Base-by-base conservation (phyloP, 2,113 vertebrate species). In the Mugil cephalus region DNA sequence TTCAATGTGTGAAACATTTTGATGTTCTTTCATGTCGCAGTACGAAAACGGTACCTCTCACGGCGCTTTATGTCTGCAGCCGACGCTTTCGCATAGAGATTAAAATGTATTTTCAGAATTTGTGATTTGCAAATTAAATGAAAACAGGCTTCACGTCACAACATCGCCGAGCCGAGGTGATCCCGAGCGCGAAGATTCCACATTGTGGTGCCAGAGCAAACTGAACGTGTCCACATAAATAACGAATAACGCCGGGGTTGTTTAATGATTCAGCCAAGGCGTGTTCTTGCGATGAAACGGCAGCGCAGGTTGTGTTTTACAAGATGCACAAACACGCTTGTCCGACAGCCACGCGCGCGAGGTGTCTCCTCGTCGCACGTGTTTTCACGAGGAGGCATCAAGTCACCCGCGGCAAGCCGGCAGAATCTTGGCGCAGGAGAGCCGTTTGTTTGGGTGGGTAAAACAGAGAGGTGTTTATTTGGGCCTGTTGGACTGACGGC, bases 401-500 rank as follows among this genome's bases (percentile, higher is more conserved):
- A 79, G 82, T 81, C 78, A 85, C 82, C 84, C 78, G 81, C 66
- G 60, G 84, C 80, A 67, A 75, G 59, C 66, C 79, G 66, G 73
- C 75, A 62, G 81, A 69, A 69, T 78, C 74, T 84, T 77, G 82
- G 74, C 79, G 18, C 39, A 18, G 1, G 62, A 38, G 45, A 67
- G 76, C 56, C 72, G 65, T 90, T 87, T 86, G 83, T 88, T 87
- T 85, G 71, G 61, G 55, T 21, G 74, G 24, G 82, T 52, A 56
- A 72, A 87, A 87, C 73, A 71, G 50, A 64, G 73, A 82, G 55
- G 83, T 88, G 79, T 89, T 93, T 92, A 87, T 84, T 87, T 76
- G 78, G 66, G 87, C 82, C 81, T 67, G 85, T 88, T 88, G 83
- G 80, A 87, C 76, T 82, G 80, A 85, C 62, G 11, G 79, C 78